These are phyloP conservation scores for Anguilla pacifica DNA, from an alignment of 2,797 vertebrate species.

Conservation along the genomic window DNA sequence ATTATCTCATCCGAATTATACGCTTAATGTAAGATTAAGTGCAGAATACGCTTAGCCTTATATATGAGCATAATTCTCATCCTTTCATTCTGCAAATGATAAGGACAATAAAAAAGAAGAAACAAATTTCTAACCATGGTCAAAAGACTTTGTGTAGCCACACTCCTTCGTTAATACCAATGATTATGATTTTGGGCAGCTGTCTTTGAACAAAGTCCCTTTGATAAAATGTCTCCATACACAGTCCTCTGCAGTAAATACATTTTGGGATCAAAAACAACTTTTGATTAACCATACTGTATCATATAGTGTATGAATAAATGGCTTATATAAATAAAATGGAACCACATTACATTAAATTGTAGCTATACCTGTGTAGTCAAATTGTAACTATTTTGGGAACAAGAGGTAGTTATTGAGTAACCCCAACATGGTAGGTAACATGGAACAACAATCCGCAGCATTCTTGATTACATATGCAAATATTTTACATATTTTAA, in stretches of 20 bases:
- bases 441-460: too few species aligned
- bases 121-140: not conserved
- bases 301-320: not conserved
- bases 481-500: too few species aligned
- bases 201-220: not conserved
- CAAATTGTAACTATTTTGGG: too few species aligned
- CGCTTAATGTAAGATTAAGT: not conserved
- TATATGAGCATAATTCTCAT: not conserved
- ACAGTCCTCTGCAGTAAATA: not conserved
- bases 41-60: not conserved
- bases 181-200: not conserved
- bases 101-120: not conserved
- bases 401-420: too few species aligned
- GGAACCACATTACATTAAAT: not conserved
- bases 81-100: not conserved
- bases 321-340: not conserved
- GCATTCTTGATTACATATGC: too few species aligned
- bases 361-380: too few species aligned
- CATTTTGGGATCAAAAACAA: not conserved
- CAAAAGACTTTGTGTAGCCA: not conserved
- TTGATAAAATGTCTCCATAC: not conserved
- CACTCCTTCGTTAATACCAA: not conserved
- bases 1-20: not conserved
- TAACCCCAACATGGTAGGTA: too few species aligned
- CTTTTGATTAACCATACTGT: not conserved